phyloP scores from a whole-genome alignment of 2,888 invertebrate species.

The Agrilus biguttatus region DNA sequence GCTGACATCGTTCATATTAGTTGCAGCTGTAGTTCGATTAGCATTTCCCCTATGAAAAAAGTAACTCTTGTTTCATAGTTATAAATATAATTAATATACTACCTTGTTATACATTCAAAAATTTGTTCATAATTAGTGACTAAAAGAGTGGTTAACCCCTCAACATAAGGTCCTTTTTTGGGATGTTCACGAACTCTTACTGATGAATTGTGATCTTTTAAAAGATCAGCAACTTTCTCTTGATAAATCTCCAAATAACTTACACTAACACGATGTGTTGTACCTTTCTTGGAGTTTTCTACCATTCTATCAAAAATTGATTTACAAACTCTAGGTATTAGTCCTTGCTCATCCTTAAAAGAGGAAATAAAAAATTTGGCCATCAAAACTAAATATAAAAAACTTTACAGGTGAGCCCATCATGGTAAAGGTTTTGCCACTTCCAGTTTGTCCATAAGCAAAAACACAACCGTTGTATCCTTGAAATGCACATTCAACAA shows the following conservation, averaged over 20 bases:
- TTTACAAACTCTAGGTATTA: slow-evolving; percentile 77
- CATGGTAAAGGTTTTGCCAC: slow-evolving; percentile 86
- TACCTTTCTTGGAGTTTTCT: slow-evolving; percentile 65
- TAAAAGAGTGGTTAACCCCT: slow-evolving; percentile 71
- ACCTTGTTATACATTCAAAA: slow-evolving; percentile 44
- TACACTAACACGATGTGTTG: slow-evolving; percentile 74
- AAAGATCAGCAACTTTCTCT: slow-evolving; percentile 55
- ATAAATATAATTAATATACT: slow-evolving; percentile 3
- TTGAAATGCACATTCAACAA: slow-evolving; percentile 66
- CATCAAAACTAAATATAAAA: background rate
- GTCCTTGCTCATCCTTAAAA: slow-evolving; percentile 57
- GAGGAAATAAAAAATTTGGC: slow-evolving; percentile 1
- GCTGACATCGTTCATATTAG: slow-evolving; percentile 86
- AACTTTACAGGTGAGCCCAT: slow-evolving; percentile 59
- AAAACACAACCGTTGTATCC: slow-evolving; percentile 85
- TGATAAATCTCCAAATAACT: slow-evolving; percentile 50
- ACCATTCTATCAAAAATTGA: slow-evolving; percentile 70
- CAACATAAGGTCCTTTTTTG: slow-evolving; percentile 64
- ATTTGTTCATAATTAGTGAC: slow-evolving; percentile 80
- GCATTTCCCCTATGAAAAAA: slow-evolving; percentile 54
- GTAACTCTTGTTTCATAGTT: slow-evolving; percentile 1
- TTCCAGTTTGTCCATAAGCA: slow-evolving; percentile 84
- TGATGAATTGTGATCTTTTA: slow-evolving; percentile 35
- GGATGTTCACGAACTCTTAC: slow-evolving; percentile 61
- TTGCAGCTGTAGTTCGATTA: slow-evolving; percentile 74